Conservation (phyloP, 2,113 vertebrate species). For the Bufo gargarizans region DNA sequence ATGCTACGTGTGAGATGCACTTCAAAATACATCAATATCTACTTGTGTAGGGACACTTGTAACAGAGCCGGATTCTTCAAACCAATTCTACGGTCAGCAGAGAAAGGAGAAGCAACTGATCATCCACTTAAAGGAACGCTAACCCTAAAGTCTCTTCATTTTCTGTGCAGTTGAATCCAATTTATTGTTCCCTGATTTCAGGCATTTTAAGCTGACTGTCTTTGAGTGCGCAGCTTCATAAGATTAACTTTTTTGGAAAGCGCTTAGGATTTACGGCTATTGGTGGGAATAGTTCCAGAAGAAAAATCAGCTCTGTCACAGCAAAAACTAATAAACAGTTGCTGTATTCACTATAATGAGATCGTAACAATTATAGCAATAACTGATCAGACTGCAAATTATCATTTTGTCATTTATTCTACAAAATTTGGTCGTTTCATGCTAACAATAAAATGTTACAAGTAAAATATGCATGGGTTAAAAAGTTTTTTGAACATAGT, state of each 20-base stretch:
- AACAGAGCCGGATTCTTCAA: background rate
- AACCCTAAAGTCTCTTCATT: background rate
- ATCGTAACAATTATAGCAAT: background rate
- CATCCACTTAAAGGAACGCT: background rate
- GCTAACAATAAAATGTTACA: too few species aligned
- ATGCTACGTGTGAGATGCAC: conserved; percentile 13
- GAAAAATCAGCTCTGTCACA: background rate
- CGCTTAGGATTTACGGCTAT: background rate
- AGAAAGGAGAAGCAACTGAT: background rate
- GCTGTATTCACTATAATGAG: background rate
- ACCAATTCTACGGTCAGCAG: background rate
- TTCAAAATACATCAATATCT: conserved; percentile 12
- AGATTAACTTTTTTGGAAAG: background rate
- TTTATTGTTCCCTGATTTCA: conserved; percentile 20
- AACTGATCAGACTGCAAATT: background rate
- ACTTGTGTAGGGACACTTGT: background rate
- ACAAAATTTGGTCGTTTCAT: too few species aligned
- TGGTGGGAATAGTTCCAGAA: background rate
- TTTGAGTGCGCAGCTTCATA: background rate
- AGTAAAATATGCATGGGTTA: too few species aligned
- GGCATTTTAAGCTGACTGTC: background rate
- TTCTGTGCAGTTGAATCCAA: background rate
- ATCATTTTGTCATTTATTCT: too few species aligned
- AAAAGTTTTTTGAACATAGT: too few species aligned
- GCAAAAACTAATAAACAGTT: background rate